These are phyloP conservation scores for Glaucopsyche alexis DNA, from an alignment of 2,888 invertebrate genomes.

Conservation along the genomic window DNA sequence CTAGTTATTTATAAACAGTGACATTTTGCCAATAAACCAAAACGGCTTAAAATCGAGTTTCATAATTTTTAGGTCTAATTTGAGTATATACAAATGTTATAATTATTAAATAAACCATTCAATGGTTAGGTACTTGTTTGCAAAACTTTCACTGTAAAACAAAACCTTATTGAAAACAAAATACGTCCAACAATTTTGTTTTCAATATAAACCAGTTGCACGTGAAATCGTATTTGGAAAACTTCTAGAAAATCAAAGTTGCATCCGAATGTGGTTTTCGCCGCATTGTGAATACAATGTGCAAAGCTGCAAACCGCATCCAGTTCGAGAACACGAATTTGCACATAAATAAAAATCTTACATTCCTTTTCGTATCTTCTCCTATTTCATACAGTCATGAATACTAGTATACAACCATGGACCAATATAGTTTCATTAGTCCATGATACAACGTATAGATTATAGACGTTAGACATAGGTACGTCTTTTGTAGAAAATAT, in stretches of 20 bases:
- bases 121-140: too few species aligned
- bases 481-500: too few species aligned
- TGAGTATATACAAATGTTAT: too few species aligned
- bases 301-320: not conserved
- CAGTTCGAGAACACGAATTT: not conserved
- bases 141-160: not conserved
- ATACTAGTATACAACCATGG: too few species aligned
- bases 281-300: not conserved
- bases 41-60: too few species aligned
- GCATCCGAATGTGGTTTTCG: constrained; percentile 10
- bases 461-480: too few species aligned
- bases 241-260: constrained; percentile 4
- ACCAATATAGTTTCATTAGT: too few species aligned
- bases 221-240: not conserved
- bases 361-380: not conserved
- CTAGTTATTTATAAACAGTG: not conserved
- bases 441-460: too few species aligned
- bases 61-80: too few species aligned
- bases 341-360: not conserved
- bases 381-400: not conserved
- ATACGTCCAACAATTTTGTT: not conserved
- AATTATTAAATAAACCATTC: too few species aligned
- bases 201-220: not conserved
- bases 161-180: not conserved
- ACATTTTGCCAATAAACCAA: too few species aligned